Conservation (phyloP, 2,888 invertebrate genomes). For the Tanypteryx hageni region DNA sequence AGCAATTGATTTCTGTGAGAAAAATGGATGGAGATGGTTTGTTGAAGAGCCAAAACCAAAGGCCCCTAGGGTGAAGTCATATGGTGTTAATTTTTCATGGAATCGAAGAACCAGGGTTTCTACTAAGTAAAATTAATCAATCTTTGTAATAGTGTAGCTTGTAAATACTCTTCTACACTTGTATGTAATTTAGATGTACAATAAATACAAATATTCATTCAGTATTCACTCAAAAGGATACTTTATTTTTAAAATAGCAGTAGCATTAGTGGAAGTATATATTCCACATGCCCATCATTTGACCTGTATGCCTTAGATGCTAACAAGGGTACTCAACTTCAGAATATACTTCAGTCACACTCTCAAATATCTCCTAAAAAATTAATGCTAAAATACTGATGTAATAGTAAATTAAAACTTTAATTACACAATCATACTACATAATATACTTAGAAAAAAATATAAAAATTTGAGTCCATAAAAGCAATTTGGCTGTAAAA, state of each 20-base stretch:
- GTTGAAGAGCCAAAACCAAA: constrained; percentile 86
- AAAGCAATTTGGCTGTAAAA: background rate
- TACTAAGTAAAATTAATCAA: constrained; percentile 85
- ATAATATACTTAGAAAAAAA: background rate
- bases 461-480: background rate
- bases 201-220: background rate
- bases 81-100: constrained; percentile 97
- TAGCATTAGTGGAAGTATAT: background rate
- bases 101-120: constrained; percentile 95
- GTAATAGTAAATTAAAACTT: background rate
- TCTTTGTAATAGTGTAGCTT: constrained; percentile 67
- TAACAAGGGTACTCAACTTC: background rate
- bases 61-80: constrained; percentile 89
- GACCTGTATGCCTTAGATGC: background rate
- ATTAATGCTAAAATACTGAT: background rate
- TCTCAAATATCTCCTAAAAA: background rate
- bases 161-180: constrained; percentile 17
- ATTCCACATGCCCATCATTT: background rate
- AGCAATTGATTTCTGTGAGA: constrained; percentile 94
- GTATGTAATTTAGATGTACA: constrained; percentile 48
- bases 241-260: background rate
- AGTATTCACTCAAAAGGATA: constrained; percentile 11
- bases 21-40: constrained; percentile 95
- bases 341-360: too few species aligned
- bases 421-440: background rate